Conservation (phyloP, 2,797 vertebrate species). For the Etheostoma perlongum region DNA sequence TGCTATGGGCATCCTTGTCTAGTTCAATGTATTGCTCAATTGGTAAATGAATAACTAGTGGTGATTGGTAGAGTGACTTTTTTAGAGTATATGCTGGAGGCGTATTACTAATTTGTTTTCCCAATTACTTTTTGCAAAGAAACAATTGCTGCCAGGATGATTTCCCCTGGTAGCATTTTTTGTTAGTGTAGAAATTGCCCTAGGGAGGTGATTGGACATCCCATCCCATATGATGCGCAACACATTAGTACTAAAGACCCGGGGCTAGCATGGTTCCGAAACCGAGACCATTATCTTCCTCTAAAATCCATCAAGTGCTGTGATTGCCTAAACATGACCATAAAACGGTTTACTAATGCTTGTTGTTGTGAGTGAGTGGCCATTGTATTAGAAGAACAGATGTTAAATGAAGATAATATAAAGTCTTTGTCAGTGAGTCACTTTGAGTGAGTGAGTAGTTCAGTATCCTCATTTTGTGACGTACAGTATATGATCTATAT, state of each 20-base stretch:
- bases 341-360: too few species aligned
- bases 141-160: neutral
- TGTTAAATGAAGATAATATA: too few species aligned
- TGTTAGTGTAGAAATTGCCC: neutral
- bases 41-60: neutral
- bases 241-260: neutral
- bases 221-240: too few species aligned
- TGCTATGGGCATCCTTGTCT: neutral
- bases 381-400: too few species aligned
- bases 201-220: neutral
- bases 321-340: neutral
- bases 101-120: neutral
- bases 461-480: too few species aligned
- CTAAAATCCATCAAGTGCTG: too few species aligned
- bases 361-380: too few species aligned
- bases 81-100: too few species aligned
- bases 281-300: neutral
- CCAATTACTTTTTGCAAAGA: neutral
- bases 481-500: too few species aligned
- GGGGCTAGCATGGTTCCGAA: neutral
- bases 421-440: too few species aligned
- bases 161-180: neutral
- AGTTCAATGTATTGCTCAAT: neutral
- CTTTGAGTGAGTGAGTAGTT: too few species aligned
- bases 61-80: too few species aligned